Conservation (phyloP, 1,140 invertebrate species). For the Globodera ellingtonae region DNA sequence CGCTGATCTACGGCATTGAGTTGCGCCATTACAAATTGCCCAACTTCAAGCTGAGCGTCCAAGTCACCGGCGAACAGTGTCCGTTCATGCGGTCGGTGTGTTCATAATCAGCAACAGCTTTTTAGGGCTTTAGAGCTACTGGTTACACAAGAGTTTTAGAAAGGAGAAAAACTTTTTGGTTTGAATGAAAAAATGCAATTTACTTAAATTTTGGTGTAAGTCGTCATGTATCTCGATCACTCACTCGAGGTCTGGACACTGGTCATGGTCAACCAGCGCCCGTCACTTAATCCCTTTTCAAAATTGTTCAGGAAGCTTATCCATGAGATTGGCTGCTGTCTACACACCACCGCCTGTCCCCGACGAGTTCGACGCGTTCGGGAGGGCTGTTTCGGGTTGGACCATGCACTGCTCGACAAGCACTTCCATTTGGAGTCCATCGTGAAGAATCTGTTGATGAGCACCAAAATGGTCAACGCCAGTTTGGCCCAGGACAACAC, state of each 20-base stretch:
- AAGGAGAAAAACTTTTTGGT: too few species aligned
- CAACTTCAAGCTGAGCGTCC: constrained; percentile 80
- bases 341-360: constrained; percentile 80
- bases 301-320: constrained; percentile 66
- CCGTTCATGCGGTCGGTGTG: constrained; percentile 50
- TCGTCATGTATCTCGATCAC: too few species aligned
- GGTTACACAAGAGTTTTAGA: too few species aligned
- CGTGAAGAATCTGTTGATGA: constrained; percentile 73
- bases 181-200: too few species aligned
- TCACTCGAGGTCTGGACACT: too few species aligned
- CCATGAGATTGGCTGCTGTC: constrained; percentile 77
- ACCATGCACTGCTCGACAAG: constrained; percentile 78
- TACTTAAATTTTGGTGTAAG: too few species aligned
- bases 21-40: constrained; percentile 80
- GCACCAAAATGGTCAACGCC: constrained; percentile 41
- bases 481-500: constrained; percentile 11
- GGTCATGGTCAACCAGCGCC: too few species aligned
- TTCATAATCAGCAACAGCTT: too few species aligned
- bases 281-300: too few species aligned
- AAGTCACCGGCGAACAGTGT: constrained; percentile 51
- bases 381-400: constrained; percentile 79
- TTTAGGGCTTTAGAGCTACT: too few species aligned
- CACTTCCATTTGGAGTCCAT: constrained; percentile 80
- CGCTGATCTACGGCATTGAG: constrained; percentile 84
- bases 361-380: constrained; percentile 78